These are phyloP conservation scores for Sporophila hypoxantha DNA, from an alignment of 2,113 vertebrate genomes.

Conservation along the genomic window DNA sequence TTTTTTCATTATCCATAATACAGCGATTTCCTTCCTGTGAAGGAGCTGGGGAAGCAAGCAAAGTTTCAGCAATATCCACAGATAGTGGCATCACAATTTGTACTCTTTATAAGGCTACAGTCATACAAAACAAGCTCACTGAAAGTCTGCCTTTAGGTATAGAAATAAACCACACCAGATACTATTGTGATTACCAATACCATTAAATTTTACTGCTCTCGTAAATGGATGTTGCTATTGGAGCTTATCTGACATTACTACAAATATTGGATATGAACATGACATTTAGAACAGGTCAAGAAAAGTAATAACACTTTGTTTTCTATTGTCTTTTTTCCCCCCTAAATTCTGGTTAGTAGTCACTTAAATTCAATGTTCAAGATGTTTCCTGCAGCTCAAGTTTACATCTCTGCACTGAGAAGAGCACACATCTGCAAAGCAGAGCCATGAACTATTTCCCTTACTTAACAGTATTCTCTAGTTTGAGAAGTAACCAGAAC, in stretches of 20 bases:
- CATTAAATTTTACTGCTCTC: neutral
- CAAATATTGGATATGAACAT: neutral
- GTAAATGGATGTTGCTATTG: neutral
- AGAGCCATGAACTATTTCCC: neutral
- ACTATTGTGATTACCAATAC: neutral
- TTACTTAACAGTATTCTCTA: neutral
- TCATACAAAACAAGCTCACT: constrained; percentile 7
- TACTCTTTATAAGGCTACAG: neutral
- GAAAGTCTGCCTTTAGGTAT: neutral
- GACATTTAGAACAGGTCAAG: neutral
- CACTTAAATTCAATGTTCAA: neutral
- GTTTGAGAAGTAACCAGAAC: neutral
- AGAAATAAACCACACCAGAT: neutral
- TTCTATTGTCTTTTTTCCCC: neutral
- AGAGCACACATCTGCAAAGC: neutral
- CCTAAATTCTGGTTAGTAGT: neutral
- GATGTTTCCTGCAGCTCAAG: neutral
- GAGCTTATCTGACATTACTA: neutral
- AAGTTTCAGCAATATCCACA: neutral
- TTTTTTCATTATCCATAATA: neutral
- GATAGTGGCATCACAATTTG: neutral
- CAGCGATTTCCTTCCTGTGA: neutral
- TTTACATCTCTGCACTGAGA: neutral
- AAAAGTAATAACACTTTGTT: neutral
- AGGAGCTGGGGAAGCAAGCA: constrained; percentile 5